A percentile compares a stretch with the other conserved stretches of the same genome.
Conservation (phyloP, 2,888 invertebrate genomes). For the Saturnia pavonia region DNA sequence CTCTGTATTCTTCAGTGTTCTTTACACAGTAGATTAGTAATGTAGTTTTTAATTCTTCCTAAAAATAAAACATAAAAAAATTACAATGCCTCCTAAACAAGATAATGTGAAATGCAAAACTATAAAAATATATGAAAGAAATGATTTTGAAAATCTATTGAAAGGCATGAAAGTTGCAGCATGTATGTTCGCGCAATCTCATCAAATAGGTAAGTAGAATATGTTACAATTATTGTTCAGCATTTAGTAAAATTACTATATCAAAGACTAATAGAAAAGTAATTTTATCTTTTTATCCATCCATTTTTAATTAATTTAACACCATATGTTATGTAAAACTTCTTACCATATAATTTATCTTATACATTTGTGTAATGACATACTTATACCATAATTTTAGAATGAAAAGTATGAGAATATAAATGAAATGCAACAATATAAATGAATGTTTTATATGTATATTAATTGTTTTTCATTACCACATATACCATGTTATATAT, state of each 20-base stretch:
- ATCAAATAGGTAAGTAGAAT: conserved; percentile 67
- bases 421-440: background rate
- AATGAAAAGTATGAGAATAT: background rate
- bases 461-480: background rate
- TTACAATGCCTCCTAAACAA: conserved; percentile 57
- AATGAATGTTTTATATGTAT: background rate
- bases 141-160: conserved; percentile 75
- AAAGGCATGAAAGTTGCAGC: conserved; percentile 81
- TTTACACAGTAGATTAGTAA: background rate
- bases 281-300: background rate
- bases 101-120: conserved; percentile 59
- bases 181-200: conserved; percentile 81
- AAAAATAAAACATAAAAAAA: background rate
- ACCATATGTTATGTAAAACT: background rate
- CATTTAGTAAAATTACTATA: no score
- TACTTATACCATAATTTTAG: background rate
- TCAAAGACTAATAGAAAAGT: no score
- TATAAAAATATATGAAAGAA: conserved; percentile 76
- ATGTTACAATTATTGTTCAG: background rate
- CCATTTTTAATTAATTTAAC: background rate
- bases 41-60: background rate
- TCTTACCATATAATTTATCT: background rate
- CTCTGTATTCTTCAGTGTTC: background rate
- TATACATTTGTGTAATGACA: background rate
- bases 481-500: background rate